Evolutionary conservation across 2,888 invertebrate genomes (phyloP).

Genomic region (Eubasilissa splendida): DNA sequence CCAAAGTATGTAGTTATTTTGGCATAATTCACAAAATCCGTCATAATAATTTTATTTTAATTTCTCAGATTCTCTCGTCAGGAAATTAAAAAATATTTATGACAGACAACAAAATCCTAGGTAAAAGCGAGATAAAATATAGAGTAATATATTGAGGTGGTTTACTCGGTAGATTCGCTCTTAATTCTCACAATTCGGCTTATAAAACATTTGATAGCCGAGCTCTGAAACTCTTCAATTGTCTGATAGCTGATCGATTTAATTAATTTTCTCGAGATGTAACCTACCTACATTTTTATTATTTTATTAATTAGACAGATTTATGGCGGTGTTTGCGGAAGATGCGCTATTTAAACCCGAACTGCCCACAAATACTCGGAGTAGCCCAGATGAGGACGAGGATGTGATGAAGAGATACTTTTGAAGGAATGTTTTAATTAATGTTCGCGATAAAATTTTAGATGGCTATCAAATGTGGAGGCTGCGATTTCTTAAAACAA

Average conservation of each 20-base stretch:
- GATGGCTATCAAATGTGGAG: constrained; percentile 25
- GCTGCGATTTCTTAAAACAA: constrained; percentile 8
- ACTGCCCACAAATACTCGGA: constrained; percentile 13
- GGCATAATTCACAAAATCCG: too few relatives aligned
- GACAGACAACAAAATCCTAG: too few relatives aligned
- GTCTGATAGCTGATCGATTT: constrained; percentile 50
- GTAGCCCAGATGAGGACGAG: constrained; percentile 31
- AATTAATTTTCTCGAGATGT: constrained; percentile 52
- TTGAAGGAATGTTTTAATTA: constrained; percentile 45
- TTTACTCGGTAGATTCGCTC: constrained; percentile 6
- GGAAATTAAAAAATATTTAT: too few relatives aligned
- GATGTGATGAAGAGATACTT: constrained; percentile 30
- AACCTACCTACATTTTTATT: constrained; percentile 49
- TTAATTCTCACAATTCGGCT: constrained; percentile 61
- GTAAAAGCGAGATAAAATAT: too few relatives aligned
- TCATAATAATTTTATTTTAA: too few relatives aligned
- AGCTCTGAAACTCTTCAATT: constrained; percentile 60
- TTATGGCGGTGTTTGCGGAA: constrained; percentile 31
- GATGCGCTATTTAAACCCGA: constrained; percentile 25
- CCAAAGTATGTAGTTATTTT: too few relatives aligned
- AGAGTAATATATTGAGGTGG: background rate
- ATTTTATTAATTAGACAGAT: constrained; percentile 55
- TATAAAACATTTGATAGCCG: constrained; percentile 75
- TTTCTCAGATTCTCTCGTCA: too few relatives aligned
- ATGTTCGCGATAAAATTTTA: constrained; percentile 38